Evolutionary conservation across 2,888 invertebrate species (phyloP), one percentile per base, ranked within the genome.

Genomic region (Rambutsinella grinnellia): DNA sequence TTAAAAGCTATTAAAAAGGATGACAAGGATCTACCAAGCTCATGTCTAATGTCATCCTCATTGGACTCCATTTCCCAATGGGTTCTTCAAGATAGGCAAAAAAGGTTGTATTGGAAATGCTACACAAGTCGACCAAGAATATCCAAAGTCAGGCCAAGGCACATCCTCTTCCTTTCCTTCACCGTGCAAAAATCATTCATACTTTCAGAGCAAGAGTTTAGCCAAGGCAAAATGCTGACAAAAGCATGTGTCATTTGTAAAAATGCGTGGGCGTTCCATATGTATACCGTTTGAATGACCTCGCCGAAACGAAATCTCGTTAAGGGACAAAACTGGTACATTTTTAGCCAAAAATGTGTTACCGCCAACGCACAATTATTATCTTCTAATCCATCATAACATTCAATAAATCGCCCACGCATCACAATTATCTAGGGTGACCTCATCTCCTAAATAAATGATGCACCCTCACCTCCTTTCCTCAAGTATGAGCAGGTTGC

Each of bases 161-260:
- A 60, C 72, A 74, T 72, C 72, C 74, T 74, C 74, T 74, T 74
- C 74, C 74, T 74, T 74, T 74, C 74, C 74, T 74, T 74, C 67
- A 54, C 19, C 49, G n/a, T 49, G 49, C 49, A 49, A 49, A 17
- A 49, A 5, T 5, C 49, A 49, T 49, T 49, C n/a, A n/a, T n/a
- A n/a, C n/a, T n/a, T n/a, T n/a, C n/a, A n/a, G n/a, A n/a, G n/a
- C n/a, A n/a, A n/a, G n/a, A n/a, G n/a, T n/a, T n/a, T n/a, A n/a
- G n/a, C n/a, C n/a, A n/a, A n/a, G n/a, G n/a, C n/a, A n/a, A n/a
- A n/a, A n/a, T n/a, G n/a, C n/a, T n/a, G n/a, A n/a, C n/a, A n/a
- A n/a, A n/a, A n/a, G n/a, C n/a, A n/a, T n/a, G n/a, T n/a, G n/a
- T n/a, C n/a, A n/a, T n/a, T n/a, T n/a, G n/a, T n/a, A n/a, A n/a